phyloP scores from a whole-genome alignment of 2,113 vertebrate species.

The Sorex fumeus region DNA sequence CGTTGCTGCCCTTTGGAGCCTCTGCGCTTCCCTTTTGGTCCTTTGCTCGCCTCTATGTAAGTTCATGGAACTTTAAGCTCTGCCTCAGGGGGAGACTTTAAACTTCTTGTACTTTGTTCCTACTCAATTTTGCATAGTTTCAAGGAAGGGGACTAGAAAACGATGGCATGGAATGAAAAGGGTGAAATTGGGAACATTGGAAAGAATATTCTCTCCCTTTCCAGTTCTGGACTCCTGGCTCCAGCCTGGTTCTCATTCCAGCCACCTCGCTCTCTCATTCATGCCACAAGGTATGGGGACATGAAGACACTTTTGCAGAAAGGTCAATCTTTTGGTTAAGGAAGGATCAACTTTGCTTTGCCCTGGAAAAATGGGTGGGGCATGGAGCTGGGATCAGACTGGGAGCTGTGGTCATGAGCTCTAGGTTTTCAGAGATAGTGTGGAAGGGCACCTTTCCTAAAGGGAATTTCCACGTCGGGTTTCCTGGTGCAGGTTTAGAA shows the following conservation, averaged over 20 bases:
- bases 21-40: not conserved
- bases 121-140: constrained; percentile 51
- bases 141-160: not conserved
- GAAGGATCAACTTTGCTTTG: not conserved
- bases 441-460: not conserved
- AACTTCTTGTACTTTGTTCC: not conserved
- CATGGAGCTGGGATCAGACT: not conserved
- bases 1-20: too few species aligned
- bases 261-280: not conserved
- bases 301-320: not conserved
- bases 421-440: not conserved
- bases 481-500: not conserved
- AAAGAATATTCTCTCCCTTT: not conserved
- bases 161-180: not conserved
- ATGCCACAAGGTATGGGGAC: not conserved
- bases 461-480: not conserved
- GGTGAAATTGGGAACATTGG: not conserved
- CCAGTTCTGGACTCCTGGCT: not conserved
- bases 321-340: not conserved
- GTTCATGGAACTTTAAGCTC: not conserved
- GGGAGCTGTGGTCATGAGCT: not conserved
- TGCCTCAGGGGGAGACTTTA: constrained; percentile 33
- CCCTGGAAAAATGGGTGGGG: not conserved
- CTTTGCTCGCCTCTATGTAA: not conserved
- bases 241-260: not conserved